phyloP scores from a whole-genome alignment of 2,797 vertebrate species.

The Alosa sapidissima region DNA sequence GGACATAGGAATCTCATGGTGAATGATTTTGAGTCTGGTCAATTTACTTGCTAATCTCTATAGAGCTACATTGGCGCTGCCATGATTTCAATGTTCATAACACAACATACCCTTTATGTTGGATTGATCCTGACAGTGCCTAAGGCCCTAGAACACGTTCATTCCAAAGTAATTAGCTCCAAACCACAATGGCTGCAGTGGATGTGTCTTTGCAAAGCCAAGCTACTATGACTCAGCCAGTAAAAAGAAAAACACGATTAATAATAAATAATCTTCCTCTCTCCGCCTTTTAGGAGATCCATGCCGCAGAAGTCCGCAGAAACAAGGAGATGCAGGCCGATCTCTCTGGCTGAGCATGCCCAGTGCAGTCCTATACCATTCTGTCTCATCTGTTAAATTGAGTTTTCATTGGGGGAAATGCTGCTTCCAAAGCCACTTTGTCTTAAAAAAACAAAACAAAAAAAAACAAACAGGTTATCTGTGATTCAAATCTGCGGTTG shows the following conservation, averaged over 20 bases:
- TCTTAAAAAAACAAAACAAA: slow-evolving; percentile 41
- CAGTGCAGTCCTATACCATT: slow-evolving; percentile 61
- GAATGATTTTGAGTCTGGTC: not conserved
- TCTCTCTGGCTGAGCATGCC: slow-evolving; percentile 78
- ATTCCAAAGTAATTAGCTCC: not conserved
- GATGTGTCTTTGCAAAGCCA: not conserved
- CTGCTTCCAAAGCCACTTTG: slow-evolving; percentile 42
- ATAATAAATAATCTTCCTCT: slow-evolving; percentile 30
- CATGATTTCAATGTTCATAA: not conserved
- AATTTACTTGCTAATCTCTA: not conserved
- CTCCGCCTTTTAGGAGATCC: slow-evolving; percentile 74
- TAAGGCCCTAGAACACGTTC: not conserved
- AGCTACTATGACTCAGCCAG: not conserved
- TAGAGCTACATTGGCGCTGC: not conserved
- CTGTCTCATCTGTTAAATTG: slow-evolving; percentile 20
- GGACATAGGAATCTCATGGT: too few species aligned
- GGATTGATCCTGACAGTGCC: not conserved
- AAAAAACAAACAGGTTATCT: slow-evolving; percentile 29
- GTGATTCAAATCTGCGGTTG: slow-evolving; percentile 30
- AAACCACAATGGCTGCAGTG: not conserved
- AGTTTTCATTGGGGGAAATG: slow-evolving; percentile 41
- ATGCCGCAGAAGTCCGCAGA: slow-evolving; percentile 82
- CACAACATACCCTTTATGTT: not conserved
- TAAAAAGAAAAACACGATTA: not conserved
- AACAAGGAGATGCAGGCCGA: slow-evolving; percentile 85